A percentile compares a stretch with the other conserved stretches of the same genome.
These are phyloP conservation scores for Kuschelorhynchus macadamiae DNA, from an alignment of 2,888 invertebrate species.

Conservation along the genomic window DNA sequence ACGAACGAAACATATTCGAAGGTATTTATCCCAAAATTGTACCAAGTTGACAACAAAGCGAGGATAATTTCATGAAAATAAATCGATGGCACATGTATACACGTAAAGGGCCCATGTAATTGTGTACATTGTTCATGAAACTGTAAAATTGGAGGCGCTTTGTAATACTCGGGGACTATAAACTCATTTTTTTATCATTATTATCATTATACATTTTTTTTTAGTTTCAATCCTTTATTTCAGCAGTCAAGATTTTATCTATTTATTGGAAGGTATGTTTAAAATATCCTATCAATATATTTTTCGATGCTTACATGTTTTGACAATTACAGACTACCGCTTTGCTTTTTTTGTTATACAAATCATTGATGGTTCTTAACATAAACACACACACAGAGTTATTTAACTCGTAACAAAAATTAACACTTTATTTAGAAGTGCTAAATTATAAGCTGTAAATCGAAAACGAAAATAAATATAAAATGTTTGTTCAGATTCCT, in stretches of 20 bases:
- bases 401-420: constrained; percentile 22
- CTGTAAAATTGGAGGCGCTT: constrained; percentile 36
- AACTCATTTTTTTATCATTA: no score
- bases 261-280: no score
- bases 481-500: constrained; percentile 8
- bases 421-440: constrained; percentile 5
- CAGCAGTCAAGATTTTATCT: no score
- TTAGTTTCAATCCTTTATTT: no score
- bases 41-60: constrained; percentile 44
- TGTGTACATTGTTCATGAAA: constrained; percentile 60
- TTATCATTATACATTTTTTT: no score
- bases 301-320: no score
- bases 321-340: no score
- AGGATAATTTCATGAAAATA: constrained; percentile 47
- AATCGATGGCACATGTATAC: constrained; percentile 52
- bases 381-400: constrained; percentile 15
- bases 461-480: constrained; percentile 22
- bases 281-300: no score
- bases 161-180: no score
- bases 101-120: constrained; percentile 44
- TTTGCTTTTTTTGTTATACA: no score
- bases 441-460: constrained; percentile 2
- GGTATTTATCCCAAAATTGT: constrained; percentile 38
- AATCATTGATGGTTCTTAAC: constrained; percentile 8
- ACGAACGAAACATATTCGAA: constrained; percentile 15